Base-by-base conservation (phyloP, 2,888 invertebrate species). In the Nomada fucata region DNA sequence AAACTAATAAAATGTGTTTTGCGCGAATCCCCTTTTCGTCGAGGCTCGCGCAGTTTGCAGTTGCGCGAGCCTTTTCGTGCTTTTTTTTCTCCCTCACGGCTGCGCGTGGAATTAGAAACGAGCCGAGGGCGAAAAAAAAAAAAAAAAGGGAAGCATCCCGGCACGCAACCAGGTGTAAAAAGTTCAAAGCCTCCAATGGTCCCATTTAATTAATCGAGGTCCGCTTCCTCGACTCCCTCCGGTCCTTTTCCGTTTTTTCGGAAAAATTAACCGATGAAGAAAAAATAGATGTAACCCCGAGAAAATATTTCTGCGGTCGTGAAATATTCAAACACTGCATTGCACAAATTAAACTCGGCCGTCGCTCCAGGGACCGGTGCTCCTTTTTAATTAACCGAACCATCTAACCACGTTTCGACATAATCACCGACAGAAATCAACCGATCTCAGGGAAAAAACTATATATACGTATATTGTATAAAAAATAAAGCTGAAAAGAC, bases 1-100 rank as follows among this genome's bases (percentile, higher is more conserved):
- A 80, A 80, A 80, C 79, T 80, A 80, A 80, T 80, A 80, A 80
- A 77, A 80, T 80, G 77, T 80, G 77, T 67, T 77, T 71, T 36
- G 79, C 77, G 68, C 71, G 79, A 61, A 80, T 80, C 71, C 77
- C 44, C 53, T 77, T 77, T 68, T 68, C 67, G 61, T 55, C 15
- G 10, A 2, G 23, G 50, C 36, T 67, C 70, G 42, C 67, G 77
- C 76, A 79, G 70, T 70, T 76, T 59, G 53, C 64, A 79, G 64
- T 59, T 44, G 50, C 42, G 11, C 57, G 7, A 52, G 20, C 47
- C 47, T 47, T 61, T 50, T 65, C 47, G 36, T n/a, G 9, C 50
- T 20, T 61, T 77, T 67, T 77, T 74, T 71, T 61, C 55, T 1
- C 23, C 23, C 23, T 26, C 50, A 77, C 52, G 42, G 50, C 36